Evolutionary conservation across 2,797 vertebrate species (phyloP).

Genomic region (Anisognathus igniventris): DNA sequence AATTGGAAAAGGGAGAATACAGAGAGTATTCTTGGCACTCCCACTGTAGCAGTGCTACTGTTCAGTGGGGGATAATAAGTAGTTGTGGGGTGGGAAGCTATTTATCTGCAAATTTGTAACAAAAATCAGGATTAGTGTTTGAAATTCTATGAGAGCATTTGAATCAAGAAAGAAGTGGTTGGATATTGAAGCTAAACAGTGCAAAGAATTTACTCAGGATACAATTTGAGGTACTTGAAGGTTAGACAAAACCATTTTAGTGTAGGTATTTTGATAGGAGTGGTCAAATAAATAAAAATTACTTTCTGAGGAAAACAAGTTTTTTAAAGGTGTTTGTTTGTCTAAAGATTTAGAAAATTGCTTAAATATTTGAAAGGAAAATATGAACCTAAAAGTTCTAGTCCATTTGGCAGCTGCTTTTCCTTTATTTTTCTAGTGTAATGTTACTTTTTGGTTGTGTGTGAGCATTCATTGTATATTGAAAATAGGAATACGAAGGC

Average conservation of each 20-base stretch:
- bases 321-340: background rate
- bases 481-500: background rate
- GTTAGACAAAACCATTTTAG: background rate
- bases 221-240: background rate
- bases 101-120: background rate
- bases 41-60: background rate
- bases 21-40: background rate
- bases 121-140: background rate
- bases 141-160: background rate
- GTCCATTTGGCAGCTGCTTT: background rate
- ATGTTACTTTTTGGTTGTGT: background rate
- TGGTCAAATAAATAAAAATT: background rate
- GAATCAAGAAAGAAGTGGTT: background rate
- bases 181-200: background rate
- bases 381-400: background rate
- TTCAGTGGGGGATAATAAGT: background rate
- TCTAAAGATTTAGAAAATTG: background rate
- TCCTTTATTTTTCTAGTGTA: background rate
- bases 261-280: background rate
- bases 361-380: background rate
- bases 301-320: background rate
- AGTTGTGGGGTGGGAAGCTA: background rate
- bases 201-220: background rate
- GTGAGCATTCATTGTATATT: background rate
- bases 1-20: background rate